These are phyloP conservation scores for Kryptolebias ocellatus DNA, from an alignment of 2,797 vertebrate genomes.

Conservation along the genomic window DNA sequence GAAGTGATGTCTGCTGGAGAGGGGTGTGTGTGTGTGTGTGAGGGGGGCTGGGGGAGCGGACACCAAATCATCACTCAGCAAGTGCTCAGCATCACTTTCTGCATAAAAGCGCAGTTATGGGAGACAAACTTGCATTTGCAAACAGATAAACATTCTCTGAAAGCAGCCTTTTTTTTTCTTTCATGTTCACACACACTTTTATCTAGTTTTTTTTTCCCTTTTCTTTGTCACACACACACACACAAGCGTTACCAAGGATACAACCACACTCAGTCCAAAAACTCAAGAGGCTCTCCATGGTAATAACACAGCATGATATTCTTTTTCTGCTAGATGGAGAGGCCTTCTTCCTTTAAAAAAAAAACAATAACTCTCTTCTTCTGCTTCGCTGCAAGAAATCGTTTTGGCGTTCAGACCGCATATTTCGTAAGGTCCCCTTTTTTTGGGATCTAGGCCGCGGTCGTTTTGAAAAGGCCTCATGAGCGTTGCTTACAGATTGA, in stretches of 20 bases:
- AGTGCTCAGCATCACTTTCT: conserved; percentile 47
- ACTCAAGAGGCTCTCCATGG: conserved; percentile 50
- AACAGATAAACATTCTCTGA: conserved; percentile 36
- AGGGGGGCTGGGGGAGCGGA: conserved; percentile 28
- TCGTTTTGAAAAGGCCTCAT: conserved; percentile 32
- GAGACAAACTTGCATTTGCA: conserved; percentile 23
- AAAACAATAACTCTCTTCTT: conserved; percentile 34
- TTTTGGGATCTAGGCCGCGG: conserved; percentile 36
- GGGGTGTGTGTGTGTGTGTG: neutral
- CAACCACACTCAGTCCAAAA: conserved; percentile 38
- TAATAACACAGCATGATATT: conserved; percentile 47
- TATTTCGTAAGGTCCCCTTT: conserved; percentile 35
- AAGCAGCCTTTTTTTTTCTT: conserved; percentile 7
- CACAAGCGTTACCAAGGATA: conserved; percentile 54
- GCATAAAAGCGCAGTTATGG: conserved; percentile 13
- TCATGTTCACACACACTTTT: conserved; percentile 23
- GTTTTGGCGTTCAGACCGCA: conserved; percentile 43
- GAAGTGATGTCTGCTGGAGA: conserved; percentile 47
- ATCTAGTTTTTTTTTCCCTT: conserved; percentile 13
- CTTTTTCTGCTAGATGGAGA: conserved; percentile 41
- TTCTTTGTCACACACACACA: neutral
- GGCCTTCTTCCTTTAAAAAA: conserved; percentile 43
- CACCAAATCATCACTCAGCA: conserved; percentile 45
- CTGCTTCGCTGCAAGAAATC: conserved; percentile 46
- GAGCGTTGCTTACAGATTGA: conserved; percentile 63